Evolutionary conservation across 1,140 invertebrate genomes (phyloP), one percentile per base, ranked within the genome.

Genomic region (Bombus vancouverensis): DNA sequence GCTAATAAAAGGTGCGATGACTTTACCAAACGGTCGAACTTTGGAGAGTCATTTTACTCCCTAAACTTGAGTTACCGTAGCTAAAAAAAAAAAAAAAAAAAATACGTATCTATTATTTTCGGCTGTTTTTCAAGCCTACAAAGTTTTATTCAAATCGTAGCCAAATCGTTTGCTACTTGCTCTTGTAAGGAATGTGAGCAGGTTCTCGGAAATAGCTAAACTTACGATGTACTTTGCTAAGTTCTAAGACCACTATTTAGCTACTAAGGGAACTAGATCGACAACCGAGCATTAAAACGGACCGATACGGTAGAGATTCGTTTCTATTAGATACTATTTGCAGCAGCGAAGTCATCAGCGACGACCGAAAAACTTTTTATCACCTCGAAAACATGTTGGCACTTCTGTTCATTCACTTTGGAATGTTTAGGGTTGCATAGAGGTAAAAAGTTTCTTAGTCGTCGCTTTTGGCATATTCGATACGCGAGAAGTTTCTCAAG

Each of bases 211-310:
- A 70, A 71, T 81, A 85, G 34, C 66, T 65, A 65, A 77, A 89
- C 82, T 89, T 89, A 90, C 80, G 81, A 85, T 80, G 59, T 44
- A 62, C 66, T 77, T 25, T 22, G 73, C 70, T 77, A 90, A 90
- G 79, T 90, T 86, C 86, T 81, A 88, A 90, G 88, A 90, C 80
- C 76, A 44, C 71, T 65, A 90, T 90, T 90, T 90, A 90, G 83
- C 66, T 68, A 72, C 53, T 83, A 72, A 83, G 77, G 76, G 81
- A 87, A 90, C 81, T 90, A 88, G 72, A 90, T 90, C 66, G 77
- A 78, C 81, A 78, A 89, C 57, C 53, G 83, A 71, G 1, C 3
- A 62, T n/a, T 25, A 62, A 13, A 59, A 62, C 10, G 10, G 25
- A 13, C 59, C 28, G 59, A 53, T 53, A 6, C 5, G 5, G 5